Evolutionary conservation across 2,888 invertebrate species (phyloP), one percentile per base, ranked within the genome.

Genomic region (Synanthedon vespiformis): DNA sequence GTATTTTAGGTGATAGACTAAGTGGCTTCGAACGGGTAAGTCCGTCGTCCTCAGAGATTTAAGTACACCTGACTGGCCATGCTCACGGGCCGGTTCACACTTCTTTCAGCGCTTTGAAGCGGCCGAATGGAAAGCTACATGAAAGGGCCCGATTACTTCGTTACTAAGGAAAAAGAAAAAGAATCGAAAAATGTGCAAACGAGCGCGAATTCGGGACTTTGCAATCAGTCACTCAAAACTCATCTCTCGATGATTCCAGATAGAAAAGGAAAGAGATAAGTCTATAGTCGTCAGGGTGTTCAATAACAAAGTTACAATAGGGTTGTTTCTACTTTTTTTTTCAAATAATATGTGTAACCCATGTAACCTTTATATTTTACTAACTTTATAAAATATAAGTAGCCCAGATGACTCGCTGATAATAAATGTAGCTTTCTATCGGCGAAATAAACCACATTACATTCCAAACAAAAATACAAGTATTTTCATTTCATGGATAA

Each of bases 71-170:
- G 82, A 80, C 70, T 79, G 79, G 64, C 70, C 68, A 68, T 67
- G 72, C 75, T 81, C 70, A 81, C 82, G 75, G 78, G 61, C 77
- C 72, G 80, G 57, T 80, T 80, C 72, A 80, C 82, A 77, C 76
- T 83, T 83, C 81, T 81, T 82, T 78, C 78, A 81, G 75, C 73
- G 70, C 68, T 67, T 63, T 67, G 72, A 80, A 71, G 76, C 80
- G 82, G 58, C 80, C 75, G 75, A 70, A 80, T 68, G 83, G 83
- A 83, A 82, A 81, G 69, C 71, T 67, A 82, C 84, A 83, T 86
- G 76, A 85, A 85, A 86, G 85, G 83, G 72, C 12, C 57, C 57
- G 64, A 66, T 67, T 70, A 77, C 76, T 70, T 70, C 71, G 70
- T 72, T 71, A 73, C 65, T 67, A 74, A 77, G 74, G 69, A 79